These are phyloP conservation scores for Gallinago undulata DNA, from an alignment of 2,113 vertebrate species.

Conservation along the genomic window DNA sequence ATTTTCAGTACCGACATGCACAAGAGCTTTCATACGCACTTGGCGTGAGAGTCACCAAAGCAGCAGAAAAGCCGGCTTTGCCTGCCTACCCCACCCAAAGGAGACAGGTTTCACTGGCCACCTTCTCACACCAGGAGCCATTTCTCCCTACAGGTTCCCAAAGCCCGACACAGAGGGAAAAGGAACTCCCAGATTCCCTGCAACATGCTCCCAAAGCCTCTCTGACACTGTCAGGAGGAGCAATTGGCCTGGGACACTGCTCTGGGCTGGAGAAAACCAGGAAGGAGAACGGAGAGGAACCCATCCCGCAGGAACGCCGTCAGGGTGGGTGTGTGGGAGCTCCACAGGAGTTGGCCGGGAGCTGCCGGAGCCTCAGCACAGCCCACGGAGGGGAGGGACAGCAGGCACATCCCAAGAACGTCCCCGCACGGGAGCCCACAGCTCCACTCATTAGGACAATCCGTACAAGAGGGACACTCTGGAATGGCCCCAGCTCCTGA, in stretches of 20 bases:
- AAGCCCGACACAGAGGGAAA: neutral
- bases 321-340: neutral
- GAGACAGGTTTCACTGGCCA: neutral
- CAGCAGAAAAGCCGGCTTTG: neutral
- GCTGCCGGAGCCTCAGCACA: neutral
- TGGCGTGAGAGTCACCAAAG: neutral
- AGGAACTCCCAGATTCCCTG: neutral
- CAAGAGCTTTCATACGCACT: neutral
- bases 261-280: neutral
- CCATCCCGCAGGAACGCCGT: accelerated
- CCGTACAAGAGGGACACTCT: accelerated
- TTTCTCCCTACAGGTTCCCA: neutral
- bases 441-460: neutral
- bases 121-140: neutral
- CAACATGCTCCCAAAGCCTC: neutral
- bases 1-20: neutral
- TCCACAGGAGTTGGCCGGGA: too few relatives aligned
- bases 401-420: accelerated
- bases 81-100: neutral
- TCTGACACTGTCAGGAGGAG: neutral
- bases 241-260: neutral
- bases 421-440: neutral
- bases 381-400: neutral
- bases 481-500: neutral
- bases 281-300: neutral